Percentiles rank a stretch among this genome's conserved stretches.
Evolutionary conservation across 2,113 vertebrate species (phyloP).

Genomic region (Hymenochirus boettgeri): DNA sequence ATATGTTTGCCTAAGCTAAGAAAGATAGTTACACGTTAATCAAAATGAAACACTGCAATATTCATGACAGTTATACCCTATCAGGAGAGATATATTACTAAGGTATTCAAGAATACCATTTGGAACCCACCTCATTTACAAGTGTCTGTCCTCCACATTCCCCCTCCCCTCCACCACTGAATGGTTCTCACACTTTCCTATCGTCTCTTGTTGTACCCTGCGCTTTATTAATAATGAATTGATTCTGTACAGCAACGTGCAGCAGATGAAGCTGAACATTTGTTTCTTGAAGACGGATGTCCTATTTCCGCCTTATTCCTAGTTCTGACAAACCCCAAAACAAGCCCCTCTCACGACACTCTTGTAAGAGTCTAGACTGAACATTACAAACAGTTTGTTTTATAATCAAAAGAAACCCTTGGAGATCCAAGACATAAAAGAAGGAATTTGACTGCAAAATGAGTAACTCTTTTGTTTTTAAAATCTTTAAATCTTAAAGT

Average conservation of each 20-base stretch:
- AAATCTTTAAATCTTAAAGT: slow-evolving; percentile 27
- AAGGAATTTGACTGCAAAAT: slow-evolving; percentile 36
- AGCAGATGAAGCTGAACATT: slow-evolving; percentile 19
- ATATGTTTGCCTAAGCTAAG: too few species aligned
- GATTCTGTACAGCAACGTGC: slow-evolving; percentile 18
- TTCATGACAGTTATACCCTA: too few species aligned
- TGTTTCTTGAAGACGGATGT: slow-evolving; percentile 35
- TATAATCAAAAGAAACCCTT: slow-evolving; percentile 36
- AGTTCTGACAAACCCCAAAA: slow-evolving; percentile 30
- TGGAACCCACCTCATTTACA: too few species aligned
- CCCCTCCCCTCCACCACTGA: too few species aligned
- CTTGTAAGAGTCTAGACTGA: slow-evolving; percentile 38
- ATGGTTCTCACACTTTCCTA: slow-evolving; percentile 28
- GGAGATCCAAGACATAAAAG: slow-evolving; percentile 34
- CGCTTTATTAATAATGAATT: slow-evolving; percentile 28
- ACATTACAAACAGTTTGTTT: slow-evolving; percentile 40
- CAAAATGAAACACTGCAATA: too few species aligned
- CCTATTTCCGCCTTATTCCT: slow-evolving; percentile 24
- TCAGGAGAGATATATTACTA: too few species aligned
- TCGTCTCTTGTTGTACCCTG: not conserved
- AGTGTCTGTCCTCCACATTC: too few species aligned
- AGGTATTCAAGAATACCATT: too few species aligned
- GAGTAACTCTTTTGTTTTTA: slow-evolving; percentile 20
- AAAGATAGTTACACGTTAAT: too few species aligned
- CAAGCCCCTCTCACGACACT: slow-evolving; percentile 28